Conservation (phyloP, 2,888 invertebrate species). For the Zaprionus lineosus region DNA sequence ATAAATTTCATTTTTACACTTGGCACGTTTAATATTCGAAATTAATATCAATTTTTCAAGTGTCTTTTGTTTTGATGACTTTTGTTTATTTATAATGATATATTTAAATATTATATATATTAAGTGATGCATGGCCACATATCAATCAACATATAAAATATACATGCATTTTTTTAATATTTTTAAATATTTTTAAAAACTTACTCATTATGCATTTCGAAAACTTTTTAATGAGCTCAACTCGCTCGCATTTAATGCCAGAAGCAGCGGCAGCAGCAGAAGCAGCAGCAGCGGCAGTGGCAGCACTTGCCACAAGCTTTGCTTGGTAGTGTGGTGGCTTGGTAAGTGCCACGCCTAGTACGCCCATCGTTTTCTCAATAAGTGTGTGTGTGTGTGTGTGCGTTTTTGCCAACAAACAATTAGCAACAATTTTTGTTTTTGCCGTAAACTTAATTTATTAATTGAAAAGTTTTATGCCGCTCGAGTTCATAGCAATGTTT, state of each 20-base stretch:
- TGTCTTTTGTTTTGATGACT: neutral
- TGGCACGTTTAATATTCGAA: too few species aligned
- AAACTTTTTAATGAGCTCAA: conserved; percentile 52
- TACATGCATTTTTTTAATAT: neutral
- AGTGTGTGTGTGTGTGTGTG: conserved; percentile 5
- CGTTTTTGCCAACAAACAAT: conserved; percentile 52
- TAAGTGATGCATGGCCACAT: conserved; percentile 46
- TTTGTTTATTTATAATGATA: neutral
- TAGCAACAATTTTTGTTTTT: conserved; percentile 46
- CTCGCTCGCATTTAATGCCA: conserved; percentile 40
- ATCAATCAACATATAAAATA: conserved; percentile 24
- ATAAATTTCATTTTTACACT: too few species aligned
- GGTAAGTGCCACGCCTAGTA: conserved; percentile 55
- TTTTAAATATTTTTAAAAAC: conserved; percentile 39
- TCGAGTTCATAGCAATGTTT: conserved; percentile 38
- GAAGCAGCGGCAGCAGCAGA: conserved; percentile 20
- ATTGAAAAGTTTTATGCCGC: conserved; percentile 65
- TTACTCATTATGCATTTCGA: conserved; percentile 47
- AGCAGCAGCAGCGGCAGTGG: conserved; percentile 7
- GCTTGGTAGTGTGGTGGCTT: conserved; percentile 40
- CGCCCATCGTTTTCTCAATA: conserved; percentile 17
- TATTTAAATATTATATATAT: conserved; percentile 7
- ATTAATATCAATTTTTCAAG: too few species aligned
- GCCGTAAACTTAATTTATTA: conserved; percentile 64
- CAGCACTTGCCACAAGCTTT: conserved; percentile 29